Evolutionary conservation across 2,888 invertebrate genomes (phyloP).

Genomic region (Drosophila incognita): DNA sequence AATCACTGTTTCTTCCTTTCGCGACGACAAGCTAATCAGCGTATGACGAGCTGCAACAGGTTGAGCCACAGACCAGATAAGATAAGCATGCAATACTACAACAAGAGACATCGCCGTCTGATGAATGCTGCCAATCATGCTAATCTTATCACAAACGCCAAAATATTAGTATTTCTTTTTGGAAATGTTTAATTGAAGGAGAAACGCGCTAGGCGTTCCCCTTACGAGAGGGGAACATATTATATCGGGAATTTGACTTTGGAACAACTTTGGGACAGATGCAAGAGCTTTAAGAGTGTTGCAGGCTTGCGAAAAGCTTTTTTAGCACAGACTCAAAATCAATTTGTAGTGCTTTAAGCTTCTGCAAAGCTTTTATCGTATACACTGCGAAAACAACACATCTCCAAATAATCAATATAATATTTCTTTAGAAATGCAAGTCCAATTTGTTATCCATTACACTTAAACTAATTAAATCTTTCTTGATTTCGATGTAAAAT

Average conservation of each 20-base stretch:
- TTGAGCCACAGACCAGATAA: neutral
- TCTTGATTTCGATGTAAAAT: neutral
- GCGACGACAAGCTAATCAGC: slow-evolving; percentile 50
- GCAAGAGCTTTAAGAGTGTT: neutral
- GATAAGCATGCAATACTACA: neutral
- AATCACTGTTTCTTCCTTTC: neutral
- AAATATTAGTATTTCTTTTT: slow-evolving; percentile 7
- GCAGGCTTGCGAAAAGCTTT: neutral
- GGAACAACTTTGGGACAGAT: slow-evolving; percentile 48
- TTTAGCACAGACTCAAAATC: neutral
- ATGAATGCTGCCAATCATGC: neutral
- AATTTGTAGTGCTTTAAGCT: neutral
- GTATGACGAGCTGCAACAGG: slow-evolving; percentile 32
- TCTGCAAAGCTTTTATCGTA: neutral
- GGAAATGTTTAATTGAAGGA: neutral
- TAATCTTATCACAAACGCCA: slow-evolving; percentile 14
- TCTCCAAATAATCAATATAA: neutral
- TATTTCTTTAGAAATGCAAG: neutral
- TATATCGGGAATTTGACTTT: slow-evolving; percentile 27
- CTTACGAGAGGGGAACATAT: slow-evolving; percentile 2
- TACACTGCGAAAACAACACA: neutral
- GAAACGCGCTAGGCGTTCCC: slow-evolving; percentile 21
- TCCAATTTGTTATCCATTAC: neutral
- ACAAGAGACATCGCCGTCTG: neutral
- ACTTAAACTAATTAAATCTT: neutral